Evolutionary conservation across 1,140 invertebrate species (phyloP).

Genomic region (Mesaphorura yosii): DNA sequence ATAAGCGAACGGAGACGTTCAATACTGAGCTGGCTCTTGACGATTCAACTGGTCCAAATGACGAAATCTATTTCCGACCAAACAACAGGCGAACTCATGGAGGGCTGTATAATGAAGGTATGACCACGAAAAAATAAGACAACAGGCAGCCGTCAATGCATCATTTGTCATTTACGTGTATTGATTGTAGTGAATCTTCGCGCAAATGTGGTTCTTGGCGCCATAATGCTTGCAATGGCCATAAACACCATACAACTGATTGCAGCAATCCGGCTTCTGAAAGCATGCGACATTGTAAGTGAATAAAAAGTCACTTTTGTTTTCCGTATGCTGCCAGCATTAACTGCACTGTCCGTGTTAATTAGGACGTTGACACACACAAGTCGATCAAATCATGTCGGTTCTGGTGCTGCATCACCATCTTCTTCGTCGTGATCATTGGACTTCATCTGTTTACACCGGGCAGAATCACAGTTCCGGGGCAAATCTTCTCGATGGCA

Average conservation of each 20-base stretch:
- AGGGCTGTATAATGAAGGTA: too few species aligned
- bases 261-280: slow-evolving; percentile 5
- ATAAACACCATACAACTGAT: slow-evolving; percentile 7
- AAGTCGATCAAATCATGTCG: slow-evolving; percentile 5
- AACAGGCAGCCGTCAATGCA: too few species aligned
- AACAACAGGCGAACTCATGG: background rate
- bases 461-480: slow-evolving; percentile 4
- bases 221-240: slow-evolving; percentile 1
- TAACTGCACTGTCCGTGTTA: too few species aligned
- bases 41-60: background rate
- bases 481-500: slow-evolving; percentile 9
- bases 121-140: too few species aligned
- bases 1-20: too few species aligned
- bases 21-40: too few species aligned
- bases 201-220: slow-evolving; percentile 4
- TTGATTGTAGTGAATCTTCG: slow-evolving; percentile 1
- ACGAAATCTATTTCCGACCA: background rate
- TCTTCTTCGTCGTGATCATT: slow-evolving; percentile 10
- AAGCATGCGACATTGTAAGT: slow-evolving; percentile 6
- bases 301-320: background rate
- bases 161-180: too few species aligned
- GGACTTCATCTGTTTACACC: slow-evolving; percentile 4
- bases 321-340: background rate
- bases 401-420: slow-evolving; percentile 3
- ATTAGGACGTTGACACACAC: background rate